These are phyloP conservation scores for Engraulis encrasicolus DNA, from an alignment of 2,113 vertebrate species.

Conservation along the genomic window DNA sequence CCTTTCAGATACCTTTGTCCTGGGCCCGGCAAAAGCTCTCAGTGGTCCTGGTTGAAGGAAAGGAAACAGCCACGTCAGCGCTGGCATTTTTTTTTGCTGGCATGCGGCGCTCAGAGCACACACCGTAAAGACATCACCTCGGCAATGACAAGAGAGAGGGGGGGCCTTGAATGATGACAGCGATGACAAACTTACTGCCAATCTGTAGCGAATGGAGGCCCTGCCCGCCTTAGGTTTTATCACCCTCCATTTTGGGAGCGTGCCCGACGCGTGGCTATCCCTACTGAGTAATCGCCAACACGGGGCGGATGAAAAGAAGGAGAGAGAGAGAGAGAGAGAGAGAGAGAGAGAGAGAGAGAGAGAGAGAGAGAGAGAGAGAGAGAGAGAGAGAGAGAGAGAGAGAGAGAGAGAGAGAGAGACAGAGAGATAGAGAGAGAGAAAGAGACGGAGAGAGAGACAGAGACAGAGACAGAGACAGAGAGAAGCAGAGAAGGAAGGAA, in stretches of 20 bases:
- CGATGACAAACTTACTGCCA: constrained; percentile 43
- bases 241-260: constrained; percentile 37
- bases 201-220: constrained; percentile 22
- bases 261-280: constrained; percentile 8
- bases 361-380: constrained; percentile 31
- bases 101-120: neutral
- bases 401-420: neutral
- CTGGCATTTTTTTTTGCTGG: neutral
- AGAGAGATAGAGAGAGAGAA: constrained; percentile 37
- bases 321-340: constrained; percentile 23
- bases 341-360: constrained; percentile 33
- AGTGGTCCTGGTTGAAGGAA: too few species aligned
- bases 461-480: constrained; percentile 33
- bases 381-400: constrained; percentile 16
- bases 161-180: neutral
- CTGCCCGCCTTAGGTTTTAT: constrained; percentile 34
- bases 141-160: neutral
- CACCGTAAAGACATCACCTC: neutral
- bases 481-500: too few species aligned
- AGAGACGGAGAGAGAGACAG: neutral
- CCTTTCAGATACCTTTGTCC: neutral
- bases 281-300: neutral
- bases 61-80: constrained; percentile 1
- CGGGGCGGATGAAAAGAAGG: neutral
- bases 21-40: too few species aligned